Percentiles rank a stretch among this genome's conserved stretches.
phyloP scores from a whole-genome alignment of 2,113 vertebrate species.

The Condylura cristata region DNA sequence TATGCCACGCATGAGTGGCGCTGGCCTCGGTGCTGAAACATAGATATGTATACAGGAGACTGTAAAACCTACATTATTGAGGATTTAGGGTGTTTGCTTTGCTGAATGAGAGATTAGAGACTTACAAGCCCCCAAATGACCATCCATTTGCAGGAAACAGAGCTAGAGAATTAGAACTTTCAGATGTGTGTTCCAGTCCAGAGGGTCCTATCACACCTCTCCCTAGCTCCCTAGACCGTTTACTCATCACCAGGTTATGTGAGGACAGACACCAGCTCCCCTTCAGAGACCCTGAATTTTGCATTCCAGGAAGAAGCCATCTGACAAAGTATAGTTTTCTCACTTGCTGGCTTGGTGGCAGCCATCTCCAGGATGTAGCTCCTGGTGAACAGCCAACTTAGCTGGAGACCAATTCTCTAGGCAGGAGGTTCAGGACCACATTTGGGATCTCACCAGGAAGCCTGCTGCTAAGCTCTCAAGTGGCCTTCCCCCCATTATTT shows the following conservation, averaged over 20 bases:
- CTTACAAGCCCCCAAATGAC: conserved; percentile 87
- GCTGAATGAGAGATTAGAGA: conserved; percentile 89
- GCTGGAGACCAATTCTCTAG: neutral
- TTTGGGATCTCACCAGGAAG: neutral
- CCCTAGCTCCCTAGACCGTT: neutral
- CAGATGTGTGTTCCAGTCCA: conserved; percentile 61
- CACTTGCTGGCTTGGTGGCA: neutral
- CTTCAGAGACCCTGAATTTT: neutral
- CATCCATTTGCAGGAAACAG: conserved; percentile 87
- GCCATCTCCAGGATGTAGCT: neutral
- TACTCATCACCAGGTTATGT: neutral
- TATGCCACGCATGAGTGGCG: conserved; percentile 85
- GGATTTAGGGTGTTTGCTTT: conserved; percentile 90
- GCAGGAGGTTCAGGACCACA: neutral
- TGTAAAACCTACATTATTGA: conserved; percentile 91
- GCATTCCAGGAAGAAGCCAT: neutral
- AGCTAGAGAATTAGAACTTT: conserved; percentile 77
- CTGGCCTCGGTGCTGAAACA: conserved; percentile 88
- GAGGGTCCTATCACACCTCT: neutral
- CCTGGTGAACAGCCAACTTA: neutral
- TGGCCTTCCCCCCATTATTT: neutral
- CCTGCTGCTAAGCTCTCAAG: neutral
- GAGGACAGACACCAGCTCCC: neutral
- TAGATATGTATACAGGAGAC: conserved; percentile 83
- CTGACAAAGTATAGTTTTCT: neutral